Evolutionary conservation across 1,140 invertebrate genomes (phyloP).

Genomic region (Carcinoscorpius rotundicauda): DNA sequence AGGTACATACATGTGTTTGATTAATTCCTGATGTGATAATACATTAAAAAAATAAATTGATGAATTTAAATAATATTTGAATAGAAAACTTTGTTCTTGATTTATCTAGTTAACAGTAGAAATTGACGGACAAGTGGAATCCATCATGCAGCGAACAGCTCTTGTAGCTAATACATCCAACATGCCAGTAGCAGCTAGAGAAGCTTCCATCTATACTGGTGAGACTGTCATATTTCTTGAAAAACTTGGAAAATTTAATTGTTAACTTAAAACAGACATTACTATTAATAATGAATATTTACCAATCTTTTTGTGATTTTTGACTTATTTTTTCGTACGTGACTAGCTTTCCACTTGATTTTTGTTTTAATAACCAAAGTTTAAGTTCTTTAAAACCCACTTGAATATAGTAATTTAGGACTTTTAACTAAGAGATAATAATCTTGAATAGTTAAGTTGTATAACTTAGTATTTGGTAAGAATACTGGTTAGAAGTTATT

Average conservation of each 20-base stretch:
- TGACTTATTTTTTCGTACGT: not conserved
- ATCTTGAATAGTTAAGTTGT: too few species aligned
- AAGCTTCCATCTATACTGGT: conserved; percentile 99
- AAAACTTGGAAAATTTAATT: not conserved
- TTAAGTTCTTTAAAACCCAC: too few species aligned
- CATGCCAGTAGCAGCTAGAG: conserved; percentile 99
- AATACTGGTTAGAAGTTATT: too few species aligned
- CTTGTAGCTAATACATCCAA: conserved; percentile 99
- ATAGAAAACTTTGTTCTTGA: not conserved
- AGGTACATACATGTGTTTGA: too few species aligned
- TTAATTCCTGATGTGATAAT: too few species aligned
- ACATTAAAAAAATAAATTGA: too few species aligned
- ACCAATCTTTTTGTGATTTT: not conserved
- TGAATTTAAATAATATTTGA: too few species aligned
- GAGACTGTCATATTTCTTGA: conserved; percentile 23
- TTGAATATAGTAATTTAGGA: too few species aligned
- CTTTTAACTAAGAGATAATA: too few species aligned
- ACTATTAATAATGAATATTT: not conserved
- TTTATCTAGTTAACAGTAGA: conserved; percentile 65
- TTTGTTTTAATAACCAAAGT: too few species aligned
- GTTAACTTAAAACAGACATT: not conserved
- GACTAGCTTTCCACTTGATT: too few species aligned
- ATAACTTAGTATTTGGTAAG: too few species aligned
- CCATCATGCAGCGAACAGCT: conserved; percentile 99
- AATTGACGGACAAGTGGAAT: conserved; percentile 84